These are phyloP conservation scores for Callaeas wilsoni DNA, from an alignment of 2,113 vertebrate species.

Conservation along the genomic window DNA sequence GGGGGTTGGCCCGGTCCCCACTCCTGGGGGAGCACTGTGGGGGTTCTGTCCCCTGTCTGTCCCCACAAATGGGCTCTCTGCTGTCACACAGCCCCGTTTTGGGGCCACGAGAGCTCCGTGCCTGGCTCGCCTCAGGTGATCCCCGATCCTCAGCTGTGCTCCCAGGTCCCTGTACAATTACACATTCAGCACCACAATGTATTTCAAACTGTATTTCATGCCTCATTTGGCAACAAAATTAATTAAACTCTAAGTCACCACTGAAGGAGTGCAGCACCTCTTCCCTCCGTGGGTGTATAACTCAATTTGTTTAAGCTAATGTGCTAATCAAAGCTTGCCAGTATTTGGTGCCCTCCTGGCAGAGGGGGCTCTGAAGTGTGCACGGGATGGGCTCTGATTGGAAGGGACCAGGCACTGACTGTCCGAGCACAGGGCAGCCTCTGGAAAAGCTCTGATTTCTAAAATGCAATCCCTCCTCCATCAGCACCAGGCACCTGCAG, in stretches of 20 bases:
- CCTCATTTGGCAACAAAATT: conserved; percentile 62
- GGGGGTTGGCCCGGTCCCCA: rapidly evolving
- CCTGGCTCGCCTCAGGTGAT: background rate
- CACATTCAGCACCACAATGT: background rate
- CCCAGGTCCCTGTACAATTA: background rate
- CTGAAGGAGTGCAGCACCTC: background rate
- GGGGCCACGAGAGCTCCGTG: background rate
- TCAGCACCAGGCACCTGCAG: background rate
- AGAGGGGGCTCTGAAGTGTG: background rate
- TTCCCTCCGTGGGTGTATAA: background rate
- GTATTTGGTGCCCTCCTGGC: background rate
- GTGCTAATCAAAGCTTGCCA: background rate
- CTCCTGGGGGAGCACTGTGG: background rate
- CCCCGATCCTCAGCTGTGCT: background rate
- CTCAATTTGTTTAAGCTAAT: conserved; percentile 26
- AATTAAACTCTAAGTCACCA: conserved; percentile 56
- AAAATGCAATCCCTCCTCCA: background rate
- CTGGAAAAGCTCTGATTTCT: background rate
- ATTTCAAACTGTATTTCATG: conserved; percentile 49
- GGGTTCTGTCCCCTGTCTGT: rapidly evolving
- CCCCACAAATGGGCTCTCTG: rapidly evolving
- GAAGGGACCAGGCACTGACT: background rate
- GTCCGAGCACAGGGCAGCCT: background rate
- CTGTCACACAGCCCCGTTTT: rapidly evolving
- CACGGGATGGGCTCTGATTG: rapidly evolving